Evolutionary conservation across 2,797 vertebrate genomes (phyloP).

Genomic region (Graptemys geographica): DNA sequence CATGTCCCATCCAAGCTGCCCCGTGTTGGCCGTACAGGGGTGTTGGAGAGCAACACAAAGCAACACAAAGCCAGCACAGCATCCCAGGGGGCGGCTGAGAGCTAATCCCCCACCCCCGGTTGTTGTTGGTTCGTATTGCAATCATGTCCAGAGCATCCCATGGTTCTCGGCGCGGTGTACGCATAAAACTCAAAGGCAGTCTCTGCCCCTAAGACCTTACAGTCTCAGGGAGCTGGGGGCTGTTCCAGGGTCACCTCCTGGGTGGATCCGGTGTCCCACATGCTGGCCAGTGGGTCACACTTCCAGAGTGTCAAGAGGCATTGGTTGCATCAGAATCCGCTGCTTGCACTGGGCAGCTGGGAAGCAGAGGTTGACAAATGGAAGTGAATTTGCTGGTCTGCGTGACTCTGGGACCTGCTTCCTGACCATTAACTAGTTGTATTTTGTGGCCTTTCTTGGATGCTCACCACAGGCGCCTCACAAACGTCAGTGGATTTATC

Average conservation of each 20-base stretch:
- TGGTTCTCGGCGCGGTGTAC: background rate
- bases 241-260: background rate
- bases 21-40: too few species aligned
- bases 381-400: background rate
- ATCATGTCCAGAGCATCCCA: too few species aligned
- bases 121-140: background rate
- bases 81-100: too few species aligned
- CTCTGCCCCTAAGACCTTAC: background rate
- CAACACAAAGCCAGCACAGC: too few species aligned
- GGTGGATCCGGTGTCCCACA: background rate
- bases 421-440: background rate
- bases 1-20: too few species aligned
- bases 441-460: background rate
- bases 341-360: too few species aligned
- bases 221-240: background rate
- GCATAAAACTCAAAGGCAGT: background rate
- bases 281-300: background rate
- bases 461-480: background rate
- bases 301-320: background rate
- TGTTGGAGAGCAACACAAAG: too few species aligned
- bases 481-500: background rate
- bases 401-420: background rate
- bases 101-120: too few species aligned
- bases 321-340: background rate
- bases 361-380: background rate